phyloP scores from a whole-genome alignment of 2,113 vertebrate species.

The Sylvietta virens region DNA sequence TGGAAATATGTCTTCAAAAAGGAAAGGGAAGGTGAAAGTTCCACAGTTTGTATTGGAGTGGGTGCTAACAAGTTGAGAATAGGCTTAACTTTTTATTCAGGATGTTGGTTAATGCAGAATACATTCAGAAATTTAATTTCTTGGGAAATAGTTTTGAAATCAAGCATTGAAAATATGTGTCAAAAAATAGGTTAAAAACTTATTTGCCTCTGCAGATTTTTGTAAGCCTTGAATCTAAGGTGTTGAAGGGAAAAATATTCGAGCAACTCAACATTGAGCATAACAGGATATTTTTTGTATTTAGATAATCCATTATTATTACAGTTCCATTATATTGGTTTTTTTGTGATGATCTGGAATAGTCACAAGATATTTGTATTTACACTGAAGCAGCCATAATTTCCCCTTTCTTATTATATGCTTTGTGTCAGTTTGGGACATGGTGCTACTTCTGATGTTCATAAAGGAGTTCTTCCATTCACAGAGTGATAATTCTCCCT shows the following conservation, averaged over 20 bases:
- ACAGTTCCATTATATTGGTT: not conserved
- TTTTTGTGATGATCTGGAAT: not conserved
- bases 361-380: not conserved
- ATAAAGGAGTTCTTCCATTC: not conserved
- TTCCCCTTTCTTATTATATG: not conserved
- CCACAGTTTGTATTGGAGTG: fast-evolving
- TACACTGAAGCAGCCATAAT: not conserved
- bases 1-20: not conserved
- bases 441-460: not conserved
- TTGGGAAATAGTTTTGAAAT: not conserved
- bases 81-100: not conserved
- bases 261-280: not conserved
- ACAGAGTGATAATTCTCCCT: not conserved
- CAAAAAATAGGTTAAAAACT: not conserved
- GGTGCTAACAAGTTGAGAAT: not conserved
- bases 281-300: not conserved
- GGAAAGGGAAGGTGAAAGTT: not conserved
- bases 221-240: not conserved
- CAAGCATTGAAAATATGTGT: not conserved
- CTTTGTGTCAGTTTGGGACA: not conserved
- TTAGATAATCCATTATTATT: not conserved
- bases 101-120: not conserved
- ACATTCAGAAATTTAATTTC: not conserved
- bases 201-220: not conserved
- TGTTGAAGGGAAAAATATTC: not conserved